Base-by-base conservation (phyloP, 2,888 invertebrate genomes). In the Dicycla oo region DNA sequence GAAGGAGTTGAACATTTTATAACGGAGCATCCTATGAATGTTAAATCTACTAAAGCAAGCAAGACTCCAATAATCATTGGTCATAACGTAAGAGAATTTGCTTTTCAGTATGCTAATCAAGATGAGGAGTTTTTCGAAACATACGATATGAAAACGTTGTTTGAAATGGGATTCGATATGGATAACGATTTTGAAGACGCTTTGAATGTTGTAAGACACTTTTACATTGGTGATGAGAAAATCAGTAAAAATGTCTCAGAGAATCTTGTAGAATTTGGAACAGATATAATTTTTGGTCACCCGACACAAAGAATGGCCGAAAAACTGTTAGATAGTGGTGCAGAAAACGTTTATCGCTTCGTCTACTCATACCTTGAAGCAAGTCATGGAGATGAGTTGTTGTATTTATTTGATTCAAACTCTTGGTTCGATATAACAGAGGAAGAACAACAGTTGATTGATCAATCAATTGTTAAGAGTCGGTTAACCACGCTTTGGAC, bases 401-500 rank as follows among this genome's bases (percentile, higher is more conserved):
- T 58, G 2, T 84, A 83, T 66, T 38, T 84, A 38, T 86, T 86
- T 56, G 77, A 76, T 38, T 15, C 49, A 20, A 49, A 23, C n/a
- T 10, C 7, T 3, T 51, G 34, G 15, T 49, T 11, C 10, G 23
- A 72, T 18, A 18, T 66, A 1, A 60, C 72, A 10, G 64, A 73
- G 8, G 75, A 81, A 11, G 86, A 86, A 60, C 75, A 76, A 54
- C 23, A 69, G 0, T 26, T 72, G 10, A 73, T 81, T 30, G 70
- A 87, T 38, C 64, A 51, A 20, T 18, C 26, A 8, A 5, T 45
- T 34, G 49, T 73, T n/a, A 73, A 65, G 20, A 51, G n/a, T 38
- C 73, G 76, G 15, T 53, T 81, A 34, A 79, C 82, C 6, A 78
- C 66, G 10, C 74, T 84, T n/a, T 87, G 87, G 87, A 80, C 84